A percentile compares a stretch with the other conserved stretches of the same genome.
phyloP scores from a whole-genome alignment of 2,888 invertebrate species.

The Mellilla xanthometata region DNA sequence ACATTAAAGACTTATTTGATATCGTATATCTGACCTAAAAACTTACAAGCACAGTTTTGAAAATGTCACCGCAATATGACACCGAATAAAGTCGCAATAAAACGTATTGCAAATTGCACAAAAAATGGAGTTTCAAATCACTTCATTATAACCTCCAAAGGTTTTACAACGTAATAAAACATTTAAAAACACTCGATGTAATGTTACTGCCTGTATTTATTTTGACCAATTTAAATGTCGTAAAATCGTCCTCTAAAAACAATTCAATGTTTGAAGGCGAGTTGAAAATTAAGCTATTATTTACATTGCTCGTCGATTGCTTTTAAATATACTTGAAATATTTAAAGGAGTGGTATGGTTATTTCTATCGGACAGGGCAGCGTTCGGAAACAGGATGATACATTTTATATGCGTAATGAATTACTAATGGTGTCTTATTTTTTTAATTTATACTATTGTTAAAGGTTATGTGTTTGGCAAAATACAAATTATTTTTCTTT shows the following conservation, averaged over 20 bases:
- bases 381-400: no score
- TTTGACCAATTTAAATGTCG: conserved; percentile 14
- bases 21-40: no score
- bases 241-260: conserved; percentile 23
- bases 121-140: conserved; percentile 5
- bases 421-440: no score
- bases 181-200: conserved; percentile 13
- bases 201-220: conserved; percentile 8
- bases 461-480: no score
- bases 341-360: background rate
- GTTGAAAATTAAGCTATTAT: no score
- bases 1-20: no score
- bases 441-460: no score
- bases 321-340: conserved; percentile 1
- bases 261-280: conserved; percentile 10
- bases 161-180: conserved; percentile 13
- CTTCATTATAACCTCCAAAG: conserved; percentile 6
- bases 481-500: no score
- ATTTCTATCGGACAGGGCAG: no score
- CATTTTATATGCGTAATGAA: no score
- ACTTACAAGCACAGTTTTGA: background rate
- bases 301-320: no score
- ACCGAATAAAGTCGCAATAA: background rate
- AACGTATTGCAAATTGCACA: conserved; percentile 5
- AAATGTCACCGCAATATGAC: conserved; percentile 7